Evolutionary conservation across 2,113 vertebrate species (phyloP).

Genomic region (Gambusia holbrooki): DNA sequence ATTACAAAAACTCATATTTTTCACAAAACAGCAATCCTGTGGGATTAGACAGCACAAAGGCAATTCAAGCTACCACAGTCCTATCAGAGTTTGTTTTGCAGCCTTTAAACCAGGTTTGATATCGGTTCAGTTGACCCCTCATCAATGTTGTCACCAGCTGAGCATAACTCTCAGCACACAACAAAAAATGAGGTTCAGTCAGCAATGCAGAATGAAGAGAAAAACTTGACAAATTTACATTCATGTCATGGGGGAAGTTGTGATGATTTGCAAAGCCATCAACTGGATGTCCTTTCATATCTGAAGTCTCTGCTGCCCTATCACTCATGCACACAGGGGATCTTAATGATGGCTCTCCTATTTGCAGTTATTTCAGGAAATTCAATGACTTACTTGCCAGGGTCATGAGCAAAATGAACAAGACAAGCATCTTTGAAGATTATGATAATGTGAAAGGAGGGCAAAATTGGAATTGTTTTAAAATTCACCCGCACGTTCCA

Average conservation of each 20-base stretch:
- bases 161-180: conserved; percentile 56
- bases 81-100: conserved; percentile 37
- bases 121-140: conserved; percentile 34
- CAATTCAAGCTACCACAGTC: conserved; percentile 22
- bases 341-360: conserved; percentile 78
- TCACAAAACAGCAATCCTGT: neutral
- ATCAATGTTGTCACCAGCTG: conserved; percentile 37
- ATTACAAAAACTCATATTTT: neutral
- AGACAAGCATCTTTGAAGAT: conserved; percentile 85
- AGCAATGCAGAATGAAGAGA: conserved; percentile 37
- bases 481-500: conserved; percentile 77
- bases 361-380: conserved; percentile 82
- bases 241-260: conserved; percentile 71
- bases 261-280: conserved; percentile 77
- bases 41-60: conserved; percentile 26
- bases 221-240: conserved; percentile 70
- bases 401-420: conserved; percentile 83
- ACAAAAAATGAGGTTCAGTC: conserved; percentile 68
- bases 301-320: conserved; percentile 63
- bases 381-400: conserved; percentile 75
- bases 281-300: conserved; percentile 71
- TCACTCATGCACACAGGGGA: conserved; percentile 61
- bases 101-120: conserved; percentile 45
- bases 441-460: conserved; percentile 79
- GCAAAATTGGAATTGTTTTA: conserved; percentile 76